phyloP scores from a whole-genome alignment of 2,888 invertebrate genomes.

The Hyposoter dolosus region DNA sequence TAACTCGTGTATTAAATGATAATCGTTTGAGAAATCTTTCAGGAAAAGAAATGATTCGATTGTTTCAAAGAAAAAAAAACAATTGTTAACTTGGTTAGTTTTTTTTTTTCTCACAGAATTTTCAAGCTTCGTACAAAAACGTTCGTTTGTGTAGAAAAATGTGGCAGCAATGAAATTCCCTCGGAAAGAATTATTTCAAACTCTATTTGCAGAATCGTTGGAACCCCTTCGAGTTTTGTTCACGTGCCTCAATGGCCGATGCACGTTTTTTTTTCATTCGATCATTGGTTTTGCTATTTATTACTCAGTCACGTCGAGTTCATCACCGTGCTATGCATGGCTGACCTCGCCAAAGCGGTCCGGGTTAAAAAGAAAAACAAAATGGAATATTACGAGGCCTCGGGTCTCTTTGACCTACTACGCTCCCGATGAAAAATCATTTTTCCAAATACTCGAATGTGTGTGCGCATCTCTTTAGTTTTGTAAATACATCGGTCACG shows the following conservation, averaged over 20 bases:
- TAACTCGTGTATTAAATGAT: slow-evolving; percentile 4
- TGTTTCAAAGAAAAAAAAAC: slow-evolving; percentile 39
- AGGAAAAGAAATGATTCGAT: not conserved
- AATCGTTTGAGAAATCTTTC: not conserved
- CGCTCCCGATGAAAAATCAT: slow-evolving; percentile 21
- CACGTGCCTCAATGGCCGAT: slow-evolving; percentile 14
- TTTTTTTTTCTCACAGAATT: too few relatives aligned
- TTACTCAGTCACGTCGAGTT: slow-evolving; percentile 45
- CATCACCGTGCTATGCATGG: slow-evolving; percentile 31
- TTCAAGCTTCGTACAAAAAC: too few relatives aligned
- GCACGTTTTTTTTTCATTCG: slow-evolving; percentile 50
- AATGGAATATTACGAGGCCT: slow-evolving; percentile 35
- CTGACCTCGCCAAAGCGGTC: slow-evolving; percentile 31
- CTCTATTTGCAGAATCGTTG: slow-evolving; percentile 23
- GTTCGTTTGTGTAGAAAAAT: too few relatives aligned
- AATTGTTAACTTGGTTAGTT: too few relatives aligned
- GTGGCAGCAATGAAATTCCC: too few relatives aligned
- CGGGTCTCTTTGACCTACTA: not conserved
- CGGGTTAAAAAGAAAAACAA: slow-evolving; percentile 5
- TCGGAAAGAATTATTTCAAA: not conserved
- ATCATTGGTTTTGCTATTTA: slow-evolving; percentile 37
- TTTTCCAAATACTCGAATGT: not conserved
- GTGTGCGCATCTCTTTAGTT: slow-evolving; percentile 1
- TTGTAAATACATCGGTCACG: slow-evolving; percentile 41
- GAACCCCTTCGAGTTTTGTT: slow-evolving; percentile 24